phyloP scores from a whole-genome alignment of 1,140 invertebrate species.

The Gonioctena quinquepunctata region DNA sequence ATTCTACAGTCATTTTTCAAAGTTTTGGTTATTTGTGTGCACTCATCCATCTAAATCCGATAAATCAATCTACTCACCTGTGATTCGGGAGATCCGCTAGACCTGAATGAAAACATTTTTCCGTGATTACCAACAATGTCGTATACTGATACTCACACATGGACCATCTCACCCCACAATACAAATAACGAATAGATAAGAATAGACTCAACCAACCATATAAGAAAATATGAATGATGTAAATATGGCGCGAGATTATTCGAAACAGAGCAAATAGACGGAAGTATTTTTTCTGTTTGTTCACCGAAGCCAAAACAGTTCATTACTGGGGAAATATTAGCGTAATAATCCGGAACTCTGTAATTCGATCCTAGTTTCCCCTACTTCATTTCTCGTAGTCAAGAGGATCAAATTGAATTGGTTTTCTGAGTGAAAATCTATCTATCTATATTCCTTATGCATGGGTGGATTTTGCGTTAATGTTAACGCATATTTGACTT shows the following conservation, averaged over 20 bases:
- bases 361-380: slow-evolving; percentile 1
- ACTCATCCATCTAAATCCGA: too few relatives aligned
- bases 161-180: neutral
- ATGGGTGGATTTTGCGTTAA: neutral
- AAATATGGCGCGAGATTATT: neutral
- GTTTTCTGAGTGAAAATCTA: neutral
- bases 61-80: neutral
- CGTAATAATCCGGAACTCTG: neutral
- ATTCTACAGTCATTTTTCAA: too few relatives aligned
- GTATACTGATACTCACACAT: neutral
- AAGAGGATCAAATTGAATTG: slow-evolving; percentile 4
- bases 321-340: slow-evolving; percentile 3
- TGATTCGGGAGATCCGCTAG: neutral
- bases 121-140: neutral
- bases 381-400: neutral
- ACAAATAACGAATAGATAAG: neutral
- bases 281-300: neutral
- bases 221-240: neutral
- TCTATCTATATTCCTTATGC: slow-evolving; percentile 6
- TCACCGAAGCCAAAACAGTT: neutral
- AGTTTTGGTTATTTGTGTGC: too few relatives aligned
- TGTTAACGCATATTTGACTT: neutral
- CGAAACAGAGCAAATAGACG: neutral
- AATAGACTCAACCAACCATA: neutral
- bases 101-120: neutral